Conservation (phyloP, 2,888 invertebrate species). For the Meiosimyza platycephala region DNA sequence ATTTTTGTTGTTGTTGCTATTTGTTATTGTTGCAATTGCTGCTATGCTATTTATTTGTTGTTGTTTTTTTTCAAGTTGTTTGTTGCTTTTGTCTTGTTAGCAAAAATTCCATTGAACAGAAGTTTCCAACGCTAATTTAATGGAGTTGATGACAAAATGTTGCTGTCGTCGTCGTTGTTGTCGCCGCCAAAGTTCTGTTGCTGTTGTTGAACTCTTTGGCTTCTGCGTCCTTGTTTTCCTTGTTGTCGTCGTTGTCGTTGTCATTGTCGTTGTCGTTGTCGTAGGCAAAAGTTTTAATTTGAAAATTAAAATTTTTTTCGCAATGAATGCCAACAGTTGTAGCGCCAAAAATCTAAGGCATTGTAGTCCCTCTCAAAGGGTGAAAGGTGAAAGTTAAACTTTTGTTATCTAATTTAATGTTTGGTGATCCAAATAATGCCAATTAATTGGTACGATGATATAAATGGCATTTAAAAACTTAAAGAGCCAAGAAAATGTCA, state of each 20-base stretch:
- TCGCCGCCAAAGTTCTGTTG: neutral
- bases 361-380: no score
- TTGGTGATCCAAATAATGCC: no score
- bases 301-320: no score
- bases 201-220: neutral
- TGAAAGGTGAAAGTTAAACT: no score
- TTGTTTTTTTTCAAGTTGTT: neutral
- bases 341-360: no score
- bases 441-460: no score
- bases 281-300: no score
- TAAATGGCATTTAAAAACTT: no score
- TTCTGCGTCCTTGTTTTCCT: neutral
- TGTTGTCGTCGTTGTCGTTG: neutral
- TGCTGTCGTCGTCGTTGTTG: neutral
- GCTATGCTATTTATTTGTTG: neutral
- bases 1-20: constrained; percentile 16
- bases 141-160: constrained; percentile 10
- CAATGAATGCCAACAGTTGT: no score
- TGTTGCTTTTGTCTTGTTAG: neutral
- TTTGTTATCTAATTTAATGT: no score
- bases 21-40: constrained; percentile 15
- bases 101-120: constrained; percentile 21
- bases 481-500: no score
- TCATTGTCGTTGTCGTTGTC: no score
- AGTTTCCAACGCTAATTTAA: constrained; percentile 27